Percentiles rank a stretch among this genome's conserved stretches.
Evolutionary conservation across 2,113 vertebrate genomes (phyloP).

Genomic region (Melanostigma gelatinosum): DNA sequence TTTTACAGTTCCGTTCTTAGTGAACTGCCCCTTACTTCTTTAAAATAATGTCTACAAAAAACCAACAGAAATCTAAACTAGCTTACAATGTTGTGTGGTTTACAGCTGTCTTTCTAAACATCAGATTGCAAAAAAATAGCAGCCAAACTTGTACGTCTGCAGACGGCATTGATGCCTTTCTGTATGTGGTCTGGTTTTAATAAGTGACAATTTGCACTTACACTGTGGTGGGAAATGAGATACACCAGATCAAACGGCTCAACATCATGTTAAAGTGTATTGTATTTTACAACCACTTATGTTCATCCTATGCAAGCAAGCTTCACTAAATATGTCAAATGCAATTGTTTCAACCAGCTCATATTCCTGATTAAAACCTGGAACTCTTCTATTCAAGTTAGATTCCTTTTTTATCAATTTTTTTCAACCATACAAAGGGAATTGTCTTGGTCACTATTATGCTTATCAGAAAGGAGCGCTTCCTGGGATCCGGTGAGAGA

Average conservation of each 20-base stretch:
- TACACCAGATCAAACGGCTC: slow-evolving; percentile 4
- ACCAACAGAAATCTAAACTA: neutral
- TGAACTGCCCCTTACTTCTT: neutral
- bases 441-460: slow-evolving; percentile 54
- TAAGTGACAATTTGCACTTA: slow-evolving; percentile 1
- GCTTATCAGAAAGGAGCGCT: slow-evolving; percentile 43
- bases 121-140: slow-evolving; percentile 8
- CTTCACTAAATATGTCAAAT: neutral
- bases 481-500: slow-evolving; percentile 40
- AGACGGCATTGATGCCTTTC: neutral
- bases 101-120: slow-evolving; percentile 8
- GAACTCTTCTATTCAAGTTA: slow-evolving; percentile 52
- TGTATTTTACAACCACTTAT: neutral
- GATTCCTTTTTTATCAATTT: slow-evolving; percentile 60
- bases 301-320: neutral
- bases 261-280: slow-evolving; percentile 2
- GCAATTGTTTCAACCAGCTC: slow-evolving; percentile 11
- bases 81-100: neutral
- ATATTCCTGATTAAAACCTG: slow-evolving; percentile 57
- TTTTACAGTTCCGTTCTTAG: neutral
- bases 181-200: slow-evolving; percentile 24
- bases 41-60: neutral
- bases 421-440: slow-evolving; percentile 58
- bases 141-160: neutral
- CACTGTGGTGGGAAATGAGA: neutral